These are phyloP conservation scores for Eurytoma californica DNA, from an alignment of 2,888 invertebrate genomes.

Conservation along the genomic window DNA sequence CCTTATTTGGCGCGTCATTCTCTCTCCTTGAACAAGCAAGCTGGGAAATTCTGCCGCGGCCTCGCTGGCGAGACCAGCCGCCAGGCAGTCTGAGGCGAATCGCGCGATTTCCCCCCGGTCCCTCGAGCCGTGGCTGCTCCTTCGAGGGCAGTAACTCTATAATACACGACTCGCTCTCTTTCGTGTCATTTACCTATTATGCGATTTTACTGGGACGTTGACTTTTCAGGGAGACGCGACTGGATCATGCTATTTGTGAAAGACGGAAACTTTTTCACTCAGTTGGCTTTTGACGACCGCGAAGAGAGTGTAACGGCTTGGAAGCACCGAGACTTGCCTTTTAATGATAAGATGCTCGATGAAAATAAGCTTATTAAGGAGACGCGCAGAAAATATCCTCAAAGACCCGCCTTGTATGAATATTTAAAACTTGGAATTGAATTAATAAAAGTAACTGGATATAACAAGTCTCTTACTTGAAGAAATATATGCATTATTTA, in stretches of 20 bases:
- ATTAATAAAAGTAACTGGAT: too few species aligned
- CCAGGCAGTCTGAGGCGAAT: slow-evolving; percentile 29
- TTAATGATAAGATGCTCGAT: too few species aligned
- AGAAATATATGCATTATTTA: too few species aligned
- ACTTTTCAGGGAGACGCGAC: not conserved
- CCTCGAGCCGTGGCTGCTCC: not conserved
- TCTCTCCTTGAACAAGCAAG: not conserved
- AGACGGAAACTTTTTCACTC: too few species aligned
- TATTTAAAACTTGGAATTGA: too few species aligned
- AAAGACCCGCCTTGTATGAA: too few species aligned
- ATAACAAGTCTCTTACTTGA: too few species aligned
- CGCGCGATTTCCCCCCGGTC: slow-evolving; percentile 20
- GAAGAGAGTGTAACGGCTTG: too few species aligned
- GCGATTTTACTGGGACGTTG: not conserved
- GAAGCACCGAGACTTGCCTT: too few species aligned
- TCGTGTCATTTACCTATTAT: not conserved
- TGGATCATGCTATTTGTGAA: not conserved
- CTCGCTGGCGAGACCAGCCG: slow-evolving; percentile 7
- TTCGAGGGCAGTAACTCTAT: not conserved
- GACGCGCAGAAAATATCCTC: too few species aligned
- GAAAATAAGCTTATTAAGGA: too few species aligned
- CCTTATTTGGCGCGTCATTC: slow-evolving; percentile 18
- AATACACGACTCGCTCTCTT: not conserved
- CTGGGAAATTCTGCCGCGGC: not conserved
- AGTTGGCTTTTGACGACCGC: too few species aligned